Base-by-base conservation (phyloP, 1,140 invertebrate species). In the Drosophila fuyamai region DNA sequence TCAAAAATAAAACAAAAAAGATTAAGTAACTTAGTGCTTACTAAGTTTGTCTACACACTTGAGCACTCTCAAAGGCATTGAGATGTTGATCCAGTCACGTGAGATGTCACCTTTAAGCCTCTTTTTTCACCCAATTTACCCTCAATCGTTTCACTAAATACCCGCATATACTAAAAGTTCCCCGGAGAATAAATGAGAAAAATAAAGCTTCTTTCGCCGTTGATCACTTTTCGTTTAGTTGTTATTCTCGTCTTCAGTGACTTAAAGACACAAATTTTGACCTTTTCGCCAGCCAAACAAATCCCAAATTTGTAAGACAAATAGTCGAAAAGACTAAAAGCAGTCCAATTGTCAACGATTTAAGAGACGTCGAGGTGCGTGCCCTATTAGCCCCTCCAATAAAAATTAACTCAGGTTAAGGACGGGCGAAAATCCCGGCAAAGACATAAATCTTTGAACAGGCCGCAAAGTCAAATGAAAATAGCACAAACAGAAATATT, bases 401-500 rank as follows among this genome's bases (percentile, higher is more conserved):
- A 78, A 72, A 70, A 84, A 80, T 84, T 79, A 84, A 80, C 76
- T 53, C 61, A 68, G 65, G 65, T 68, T 66, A 53, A 54, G 53
- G 60, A 18, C 40, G 38, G 60, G 47, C 65, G 61, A 66, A 78
- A 62, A 79, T 41, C 32, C 74, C 62, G 38, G 51, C 40, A 32
- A 50, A 47, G 58, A 79, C 79, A 89, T 88, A 88, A 88, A 88
- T 88, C 84, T 77, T 78, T 58, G 40, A 47, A 47, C 53, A 72
- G 58, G 61, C 44, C 72, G 55, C 47, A 57, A 57, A 55, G 62
- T 65, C 70, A 89, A 88, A 78, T 80, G 76, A 84, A 88, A 86
- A 85, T 79, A 86, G 82, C 79, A 85, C 83, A 81, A 76, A 85
- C 81, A 81, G 63, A 88, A 88, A 88, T 88, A 88, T 88, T 88